Evolutionary conservation across 1,140 invertebrate genomes (phyloP).

Genomic region (Aphidius ervi): DNA sequence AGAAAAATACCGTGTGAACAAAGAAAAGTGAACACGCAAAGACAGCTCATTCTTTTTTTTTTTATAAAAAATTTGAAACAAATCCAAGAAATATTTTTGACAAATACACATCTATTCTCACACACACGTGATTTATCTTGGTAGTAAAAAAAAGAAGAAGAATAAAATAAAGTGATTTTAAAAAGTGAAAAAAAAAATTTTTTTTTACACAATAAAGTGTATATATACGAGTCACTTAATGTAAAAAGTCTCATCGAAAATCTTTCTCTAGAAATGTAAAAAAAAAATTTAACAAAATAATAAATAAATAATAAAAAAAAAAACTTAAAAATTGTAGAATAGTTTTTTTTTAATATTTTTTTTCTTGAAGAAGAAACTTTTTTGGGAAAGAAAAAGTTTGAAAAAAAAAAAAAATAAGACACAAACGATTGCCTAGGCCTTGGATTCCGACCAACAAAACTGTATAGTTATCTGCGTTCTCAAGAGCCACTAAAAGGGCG

Average conservation of each 20-base stretch:
- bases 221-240: too few relatives aligned
- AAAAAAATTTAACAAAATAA: too few relatives aligned
- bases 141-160: too few relatives aligned
- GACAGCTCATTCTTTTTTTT: slow-evolving; percentile 15
- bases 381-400: slow-evolving; percentile 14
- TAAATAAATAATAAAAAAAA: slow-evolving; percentile 11
- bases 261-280: too few relatives aligned
- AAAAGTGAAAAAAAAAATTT: too few relatives aligned
- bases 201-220: too few relatives aligned
- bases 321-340: slow-evolving; percentile 14
- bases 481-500: slow-evolving; percentile 42
- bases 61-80: slow-evolving; percentile 12
- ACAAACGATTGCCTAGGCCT: neutral
- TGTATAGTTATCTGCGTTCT: slow-evolving; percentile 33
- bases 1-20: slow-evolving; percentile 10
- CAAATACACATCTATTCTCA: too few relatives aligned
- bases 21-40: slow-evolving; percentile 6
- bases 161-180: too few relatives aligned
- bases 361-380: neutral
- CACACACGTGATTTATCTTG: too few relatives aligned
- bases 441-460: neutral
- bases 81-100: slow-evolving; percentile 26
- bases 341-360: slow-evolving; percentile 13
- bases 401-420: slow-evolving; percentile 9
- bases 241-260: too few relatives aligned